phyloP scores from a whole-genome alignment of 1,140 invertebrate genomes.

The Macrobrachium rosenbergii region DNA sequence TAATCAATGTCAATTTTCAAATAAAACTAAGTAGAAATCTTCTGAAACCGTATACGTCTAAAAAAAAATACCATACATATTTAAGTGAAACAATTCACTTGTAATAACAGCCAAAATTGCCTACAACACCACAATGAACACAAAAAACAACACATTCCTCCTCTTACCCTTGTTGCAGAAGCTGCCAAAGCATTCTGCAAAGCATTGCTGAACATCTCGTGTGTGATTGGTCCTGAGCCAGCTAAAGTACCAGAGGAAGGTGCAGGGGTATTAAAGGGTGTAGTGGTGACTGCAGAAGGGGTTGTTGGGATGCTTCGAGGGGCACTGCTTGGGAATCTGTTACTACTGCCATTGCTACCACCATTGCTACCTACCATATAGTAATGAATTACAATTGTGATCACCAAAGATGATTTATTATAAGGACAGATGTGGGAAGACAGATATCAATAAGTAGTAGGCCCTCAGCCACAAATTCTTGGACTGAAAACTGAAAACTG shows the following conservation, averaged over 20 bases:
- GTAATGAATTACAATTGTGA: background rate
- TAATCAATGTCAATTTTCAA: too few species aligned
- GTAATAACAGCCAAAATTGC: too few species aligned
- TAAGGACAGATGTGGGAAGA: too few species aligned
- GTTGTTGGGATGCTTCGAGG: slow-evolving; percentile 58
- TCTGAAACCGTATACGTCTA: too few species aligned
- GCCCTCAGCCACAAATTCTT: too few species aligned
- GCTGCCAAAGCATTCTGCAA: slow-evolving; percentile 53
- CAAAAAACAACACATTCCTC: background rate
- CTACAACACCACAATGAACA: background rate
- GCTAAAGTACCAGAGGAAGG: slow-evolving; percentile 34
- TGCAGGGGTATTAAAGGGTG: slow-evolving; percentile 54
- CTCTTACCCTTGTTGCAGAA: slow-evolving; percentile 47
- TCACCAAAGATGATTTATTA: too few species aligned
- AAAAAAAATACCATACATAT: too few species aligned
- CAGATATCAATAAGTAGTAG: too few species aligned
- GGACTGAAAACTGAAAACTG: too few species aligned
- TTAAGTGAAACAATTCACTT: too few species aligned
- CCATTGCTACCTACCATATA: slow-evolving; percentile 19
- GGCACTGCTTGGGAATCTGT: slow-evolving; percentile 42
- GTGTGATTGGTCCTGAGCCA: slow-evolving; percentile 52
- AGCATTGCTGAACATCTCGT: slow-evolving; percentile 59
- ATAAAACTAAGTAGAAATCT: too few species aligned
- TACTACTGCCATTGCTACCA: slow-evolving; percentile 32
- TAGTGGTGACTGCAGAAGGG: slow-evolving; percentile 50